Percentiles rank a stretch among this genome's conserved stretches.
These are phyloP conservation scores for Mustelus asterias DNA, from an alignment of 2,113 vertebrate genomes.

Conservation along the genomic window DNA sequence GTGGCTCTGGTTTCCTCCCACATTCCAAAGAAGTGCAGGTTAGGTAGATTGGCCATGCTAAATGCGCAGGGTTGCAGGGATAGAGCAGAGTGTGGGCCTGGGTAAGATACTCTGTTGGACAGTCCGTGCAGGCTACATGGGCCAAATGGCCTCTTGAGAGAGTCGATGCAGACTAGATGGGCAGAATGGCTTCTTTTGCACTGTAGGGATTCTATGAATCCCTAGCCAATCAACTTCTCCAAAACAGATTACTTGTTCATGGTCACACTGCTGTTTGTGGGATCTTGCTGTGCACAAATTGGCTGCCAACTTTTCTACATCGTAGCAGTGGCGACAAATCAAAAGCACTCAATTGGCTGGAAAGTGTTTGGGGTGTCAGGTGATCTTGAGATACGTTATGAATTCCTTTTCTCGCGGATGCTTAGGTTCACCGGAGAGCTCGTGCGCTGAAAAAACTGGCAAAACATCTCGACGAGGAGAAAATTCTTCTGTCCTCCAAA, in stretches of 20 bases:
- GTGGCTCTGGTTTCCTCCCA: no score
- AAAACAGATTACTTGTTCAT: neutral
- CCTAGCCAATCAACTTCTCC: neutral
- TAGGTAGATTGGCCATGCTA: no score
- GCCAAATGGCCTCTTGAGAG: no score
- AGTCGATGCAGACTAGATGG: no score
- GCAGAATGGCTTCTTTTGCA: no score
- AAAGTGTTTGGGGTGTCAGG: neutral
- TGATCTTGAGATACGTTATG: neutral
- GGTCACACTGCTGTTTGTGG: neutral
- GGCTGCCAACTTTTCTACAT: neutral
- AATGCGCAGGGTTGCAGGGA: no score
- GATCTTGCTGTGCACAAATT: neutral
- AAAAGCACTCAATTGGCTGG: neutral
- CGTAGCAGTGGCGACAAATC: neutral
- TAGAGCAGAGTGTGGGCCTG: no score
- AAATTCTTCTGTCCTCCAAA: constrained; percentile 67
- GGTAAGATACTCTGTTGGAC: no score
- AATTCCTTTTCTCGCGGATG: neutral
- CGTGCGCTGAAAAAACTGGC: constrained; percentile 83
- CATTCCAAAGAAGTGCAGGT: no score
- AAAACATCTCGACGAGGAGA: constrained; percentile 78
- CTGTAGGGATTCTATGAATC: no score
- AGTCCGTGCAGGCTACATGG: no score
- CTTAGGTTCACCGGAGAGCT: constrained; percentile 83